phyloP scores from a whole-genome alignment of 2,888 invertebrate genomes.

The Piscicola geometra region DNA sequence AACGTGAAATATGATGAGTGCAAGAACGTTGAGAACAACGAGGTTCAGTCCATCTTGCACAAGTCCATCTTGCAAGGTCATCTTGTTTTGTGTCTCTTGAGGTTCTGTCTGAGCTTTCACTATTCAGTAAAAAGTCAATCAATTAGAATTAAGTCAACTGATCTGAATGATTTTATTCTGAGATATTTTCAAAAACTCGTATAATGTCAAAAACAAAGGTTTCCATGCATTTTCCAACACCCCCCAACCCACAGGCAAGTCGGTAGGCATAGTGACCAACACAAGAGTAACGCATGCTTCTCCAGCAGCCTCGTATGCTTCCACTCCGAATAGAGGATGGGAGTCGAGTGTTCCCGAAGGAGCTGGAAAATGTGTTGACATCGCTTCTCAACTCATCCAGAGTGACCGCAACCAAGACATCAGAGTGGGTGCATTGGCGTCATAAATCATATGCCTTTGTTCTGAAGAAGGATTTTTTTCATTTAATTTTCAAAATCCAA shows the following conservation, averaged over 20 bases:
- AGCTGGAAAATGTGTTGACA: conserved; percentile 34
- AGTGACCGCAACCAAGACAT: conserved; percentile 37
- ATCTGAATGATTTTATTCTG: no score
- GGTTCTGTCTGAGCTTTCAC: no score
- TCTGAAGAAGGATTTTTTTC: no score
- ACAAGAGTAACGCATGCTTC: conserved; percentile 55
- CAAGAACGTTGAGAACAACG: background rate
- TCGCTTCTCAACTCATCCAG: conserved; percentile 38
- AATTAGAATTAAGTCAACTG: no score
- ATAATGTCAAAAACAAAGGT: no score
- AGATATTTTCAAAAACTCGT: no score
- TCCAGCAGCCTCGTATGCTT: conserved; percentile 51
- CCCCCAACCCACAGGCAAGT: conserved; percentile 46
- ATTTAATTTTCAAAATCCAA: no score
- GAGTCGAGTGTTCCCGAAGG: conserved; percentile 42
- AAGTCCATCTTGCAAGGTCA: conserved; percentile 17
- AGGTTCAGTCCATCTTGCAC: conserved; percentile 16
- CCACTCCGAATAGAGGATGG: conserved; percentile 49
- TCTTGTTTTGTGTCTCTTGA: no score
- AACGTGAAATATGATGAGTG: conserved; percentile 57
- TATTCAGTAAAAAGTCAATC: no score
- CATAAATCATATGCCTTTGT: background rate
- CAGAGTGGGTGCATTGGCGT: conserved; percentile 7
- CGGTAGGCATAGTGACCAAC: conserved; percentile 52
- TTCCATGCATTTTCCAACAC: no score